Base-by-base conservation (phyloP, 2,888 invertebrate species). In the Branchellion lobata region DNA sequence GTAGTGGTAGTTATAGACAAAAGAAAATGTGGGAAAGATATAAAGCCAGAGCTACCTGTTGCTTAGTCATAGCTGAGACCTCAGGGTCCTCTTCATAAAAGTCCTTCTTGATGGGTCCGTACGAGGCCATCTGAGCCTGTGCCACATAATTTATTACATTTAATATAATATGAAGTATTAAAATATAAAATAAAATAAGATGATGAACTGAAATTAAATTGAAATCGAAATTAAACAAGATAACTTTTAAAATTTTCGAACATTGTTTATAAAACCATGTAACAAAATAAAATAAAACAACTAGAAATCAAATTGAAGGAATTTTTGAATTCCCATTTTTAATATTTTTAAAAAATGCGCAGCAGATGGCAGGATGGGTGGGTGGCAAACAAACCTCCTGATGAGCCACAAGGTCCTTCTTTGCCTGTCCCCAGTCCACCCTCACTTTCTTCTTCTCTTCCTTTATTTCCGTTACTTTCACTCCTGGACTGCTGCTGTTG, bases 51-150 rank as follows among this genome's bases (percentile, higher is more conserved):
- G 40, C 5, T 14, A 57, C 80, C 24, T 80, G 71, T 21, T 76
- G 24, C 11, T 24, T 24, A 27, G 71, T 69, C 90, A 95, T 91
- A 3, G 89, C 89, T 1, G 91, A 88, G 0, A 96, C 91, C 71
- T 88, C 90, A 0, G 91, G 91, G 84, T 92, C 91, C 89, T 96
- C 95, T 77, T 90, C 87, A 84, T 96, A 96, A 85, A 96, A 95
- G 82, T 93, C 88, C 88, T 96, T 96, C 0, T 90, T 88, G 24
- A 96, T 90, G 1, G 90, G 89, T 0, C 92, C 92, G 31, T 91
- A 88, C 81, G 90, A 86, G 86, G 82, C 14, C 51, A 61, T 34
- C 29, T 69, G 3, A 33, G 14, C 69, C 69, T 69, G 24, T 18
- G 40, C 40, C 40, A 40, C 40, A 40, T 40, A 40, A 40, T 8